These are phyloP conservation scores for Eumaeus atala DNA, from an alignment of 1,140 invertebrate species.

Conservation along the genomic window DNA sequence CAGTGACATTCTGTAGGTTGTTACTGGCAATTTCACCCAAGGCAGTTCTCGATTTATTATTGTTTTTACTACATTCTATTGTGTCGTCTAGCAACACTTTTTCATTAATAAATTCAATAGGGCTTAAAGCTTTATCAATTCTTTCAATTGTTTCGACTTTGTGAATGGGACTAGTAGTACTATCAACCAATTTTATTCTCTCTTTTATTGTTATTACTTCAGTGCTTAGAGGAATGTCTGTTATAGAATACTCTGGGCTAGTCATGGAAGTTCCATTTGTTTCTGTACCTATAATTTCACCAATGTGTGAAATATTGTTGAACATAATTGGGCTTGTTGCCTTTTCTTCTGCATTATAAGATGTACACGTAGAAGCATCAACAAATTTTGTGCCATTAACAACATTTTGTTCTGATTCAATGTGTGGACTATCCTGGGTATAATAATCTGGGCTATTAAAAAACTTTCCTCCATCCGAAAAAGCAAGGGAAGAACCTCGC, in stretches of 20 bases:
- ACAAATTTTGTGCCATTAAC: slow-evolving; percentile 22
- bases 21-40: too few species aligned
- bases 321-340: slow-evolving; percentile 30
- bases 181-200: slow-evolving; percentile 24
- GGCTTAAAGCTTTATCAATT: slow-evolving; percentile 25
- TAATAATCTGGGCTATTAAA: slow-evolving; percentile 48
- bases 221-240: slow-evolving; percentile 25
- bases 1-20: too few species aligned
- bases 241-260: slow-evolving; percentile 22
- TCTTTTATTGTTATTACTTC: slow-evolving; percentile 33
- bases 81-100: background rate
- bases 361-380: slow-evolving; percentile 33
- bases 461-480: slow-evolving; percentile 53
- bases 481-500: slow-evolving; percentile 49
- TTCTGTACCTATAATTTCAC: slow-evolving; percentile 9
- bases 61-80: too few species aligned
- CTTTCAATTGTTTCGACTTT: slow-evolving; percentile 3
- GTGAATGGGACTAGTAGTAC: slow-evolving; percentile 25
- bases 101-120: slow-evolving; percentile 15
- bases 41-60: too few species aligned
- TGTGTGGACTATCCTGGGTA: slow-evolving; percentile 25
- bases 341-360: slow-evolving; percentile 18
- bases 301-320: slow-evolving; percentile 16
- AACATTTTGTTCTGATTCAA: slow-evolving; percentile 18
- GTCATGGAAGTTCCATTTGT: slow-evolving; percentile 2